phyloP scores from a whole-genome alignment of 2,888 invertebrate genomes.

The Caenorhabditis sp. region DNA sequence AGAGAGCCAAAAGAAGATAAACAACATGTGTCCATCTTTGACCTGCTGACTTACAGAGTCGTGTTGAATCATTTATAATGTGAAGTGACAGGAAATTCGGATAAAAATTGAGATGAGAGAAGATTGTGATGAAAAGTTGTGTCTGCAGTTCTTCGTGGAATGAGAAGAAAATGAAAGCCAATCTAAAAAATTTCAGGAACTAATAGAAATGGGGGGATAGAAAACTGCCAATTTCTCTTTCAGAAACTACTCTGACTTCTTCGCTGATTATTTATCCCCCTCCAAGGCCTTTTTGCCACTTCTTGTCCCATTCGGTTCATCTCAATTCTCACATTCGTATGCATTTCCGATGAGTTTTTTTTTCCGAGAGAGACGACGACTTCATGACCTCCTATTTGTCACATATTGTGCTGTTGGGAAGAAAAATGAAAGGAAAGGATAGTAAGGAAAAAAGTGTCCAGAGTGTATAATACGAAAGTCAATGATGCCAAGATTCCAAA shows the following conservation, averaged over 20 bases:
- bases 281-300: background rate
- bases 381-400: constrained; percentile 13
- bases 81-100: constrained; percentile 21
- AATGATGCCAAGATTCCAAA: too few relatives aligned
- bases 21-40: background rate
- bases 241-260: background rate
- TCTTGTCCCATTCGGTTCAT: constrained; percentile 31
- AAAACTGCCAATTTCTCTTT: too few relatives aligned
- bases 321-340: constrained; percentile 56
- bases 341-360: constrained; percentile 52
- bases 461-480: too few relatives aligned
- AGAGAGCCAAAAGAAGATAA: background rate
- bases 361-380: too few relatives aligned
- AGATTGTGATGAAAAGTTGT: background rate
- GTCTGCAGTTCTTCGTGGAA: too few relatives aligned
- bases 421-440: background rate
- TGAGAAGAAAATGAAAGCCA: background rate
- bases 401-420: background rate
- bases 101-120: constrained; percentile 11
- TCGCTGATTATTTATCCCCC: too few relatives aligned
- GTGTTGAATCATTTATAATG: constrained; percentile 31
- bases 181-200: background rate
- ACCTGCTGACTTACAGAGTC: constrained; percentile 24
- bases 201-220: background rate
- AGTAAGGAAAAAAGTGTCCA: background rate